These are phyloP conservation scores for Phrynosoma blainvillii DNA, from an alignment of 2,113 vertebrate species.

Conservation along the genomic window DNA sequence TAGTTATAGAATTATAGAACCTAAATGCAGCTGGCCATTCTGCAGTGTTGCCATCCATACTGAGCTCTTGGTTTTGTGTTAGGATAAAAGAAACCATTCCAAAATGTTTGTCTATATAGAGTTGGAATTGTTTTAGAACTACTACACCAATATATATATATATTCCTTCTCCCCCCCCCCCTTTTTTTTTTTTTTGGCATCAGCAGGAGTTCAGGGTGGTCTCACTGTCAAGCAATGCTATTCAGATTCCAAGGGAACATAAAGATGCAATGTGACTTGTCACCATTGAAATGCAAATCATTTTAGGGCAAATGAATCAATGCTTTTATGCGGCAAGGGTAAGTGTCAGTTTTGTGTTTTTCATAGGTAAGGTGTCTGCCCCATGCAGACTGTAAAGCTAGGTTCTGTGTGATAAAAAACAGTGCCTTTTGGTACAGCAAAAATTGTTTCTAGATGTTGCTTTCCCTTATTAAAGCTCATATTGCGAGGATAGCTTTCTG, in stretches of 20 bases:
- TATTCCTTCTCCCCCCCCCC: too few species aligned
- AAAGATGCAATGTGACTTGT: not conserved
- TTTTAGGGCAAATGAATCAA: not conserved
- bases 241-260: not conserved
- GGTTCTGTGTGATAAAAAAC: conserved; percentile 3
- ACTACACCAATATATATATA: not conserved
- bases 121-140: not conserved
- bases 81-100: not conserved
- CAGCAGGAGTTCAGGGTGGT: not conserved
- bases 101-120: not conserved
- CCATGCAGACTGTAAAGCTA: conserved; percentile 19
- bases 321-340: conserved; percentile 7
- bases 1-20: too few species aligned
- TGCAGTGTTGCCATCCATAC: not conserved
- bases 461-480: not conserved
- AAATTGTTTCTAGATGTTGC: not conserved
- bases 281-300: not conserved
- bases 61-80: not conserved
- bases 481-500: not conserved
- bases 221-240: not conserved
- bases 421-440: conserved; percentile 15
- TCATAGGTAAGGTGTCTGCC: not conserved
- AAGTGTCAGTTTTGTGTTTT: conserved; percentile 5
- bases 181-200: not conserved
- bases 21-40: too few species aligned